Evolutionary conservation across 2,888 invertebrate genomes (phyloP).

Genomic region (Oscheius sp.): DNA sequence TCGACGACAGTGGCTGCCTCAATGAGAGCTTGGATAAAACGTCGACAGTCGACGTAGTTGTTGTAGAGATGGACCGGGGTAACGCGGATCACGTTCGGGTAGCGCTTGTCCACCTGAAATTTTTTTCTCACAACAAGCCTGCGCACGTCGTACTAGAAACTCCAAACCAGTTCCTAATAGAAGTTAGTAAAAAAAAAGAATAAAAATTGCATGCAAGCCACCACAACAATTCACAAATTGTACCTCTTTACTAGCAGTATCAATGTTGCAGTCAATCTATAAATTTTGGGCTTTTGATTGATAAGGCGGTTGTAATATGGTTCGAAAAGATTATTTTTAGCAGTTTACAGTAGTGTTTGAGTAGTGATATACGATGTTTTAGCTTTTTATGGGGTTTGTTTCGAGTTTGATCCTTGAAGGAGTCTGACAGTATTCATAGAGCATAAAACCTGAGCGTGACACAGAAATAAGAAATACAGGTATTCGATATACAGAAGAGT

Average conservation of each 20-base stretch:
- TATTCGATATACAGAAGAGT: too few relatives aligned
- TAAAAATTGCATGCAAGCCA: constrained; percentile 5
- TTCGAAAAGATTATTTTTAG: too few relatives aligned
- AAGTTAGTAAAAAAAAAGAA: neutral
- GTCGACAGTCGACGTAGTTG: constrained; percentile 73
- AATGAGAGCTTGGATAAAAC: constrained; percentile 62
- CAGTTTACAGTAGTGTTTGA: too few relatives aligned
- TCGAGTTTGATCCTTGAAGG: too few relatives aligned
- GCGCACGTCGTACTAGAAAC: neutral
- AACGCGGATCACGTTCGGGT: constrained; percentile 77
- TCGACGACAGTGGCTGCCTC: constrained; percentile 34
- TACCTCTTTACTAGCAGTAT: neutral
- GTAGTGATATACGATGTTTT: too few relatives aligned
- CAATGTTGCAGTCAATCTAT: constrained; percentile 1
- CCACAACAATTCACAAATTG: neutral
- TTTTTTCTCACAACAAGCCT: neutral
- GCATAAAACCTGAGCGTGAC: too few relatives aligned
- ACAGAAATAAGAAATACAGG: too few relatives aligned
- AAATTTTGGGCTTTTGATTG: neutral
- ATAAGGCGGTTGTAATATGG: too few relatives aligned
- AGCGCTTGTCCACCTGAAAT: constrained; percentile 77
- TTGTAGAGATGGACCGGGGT: constrained; percentile 78
- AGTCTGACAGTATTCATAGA: too few relatives aligned
- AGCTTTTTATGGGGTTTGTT: too few relatives aligned
- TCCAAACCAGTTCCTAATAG: neutral